Conservation (phyloP, 2,113 vertebrate species). For the Thinocorus orbignyianus region DNA sequence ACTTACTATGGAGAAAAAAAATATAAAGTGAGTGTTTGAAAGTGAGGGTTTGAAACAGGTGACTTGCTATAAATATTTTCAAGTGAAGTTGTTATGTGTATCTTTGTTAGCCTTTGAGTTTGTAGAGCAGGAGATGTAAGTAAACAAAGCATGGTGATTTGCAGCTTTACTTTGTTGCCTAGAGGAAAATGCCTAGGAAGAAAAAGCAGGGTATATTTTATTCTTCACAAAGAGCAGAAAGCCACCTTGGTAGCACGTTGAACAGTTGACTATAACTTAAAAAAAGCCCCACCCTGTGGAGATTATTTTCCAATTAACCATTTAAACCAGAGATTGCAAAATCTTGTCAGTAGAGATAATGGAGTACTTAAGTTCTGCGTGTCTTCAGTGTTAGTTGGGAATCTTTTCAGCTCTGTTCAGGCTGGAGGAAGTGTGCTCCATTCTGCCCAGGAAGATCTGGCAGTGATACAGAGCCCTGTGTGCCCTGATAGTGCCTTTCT, state of each 20-base stretch:
- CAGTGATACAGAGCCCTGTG: neutral
- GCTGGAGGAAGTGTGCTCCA: neutral
- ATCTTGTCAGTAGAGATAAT: neutral
- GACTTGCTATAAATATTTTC: neutral
- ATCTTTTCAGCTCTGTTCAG: neutral
- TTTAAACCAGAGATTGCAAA: neutral
- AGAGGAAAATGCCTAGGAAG: neutral
- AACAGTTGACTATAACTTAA: neutral
- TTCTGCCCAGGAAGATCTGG: conserved; percentile 3
- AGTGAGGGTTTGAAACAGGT: neutral
- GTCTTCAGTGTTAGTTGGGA: neutral
- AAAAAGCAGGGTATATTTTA: neutral
- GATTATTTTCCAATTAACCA: neutral
- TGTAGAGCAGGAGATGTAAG: neutral
- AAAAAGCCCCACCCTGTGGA: neutral
- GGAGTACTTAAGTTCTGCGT: neutral
- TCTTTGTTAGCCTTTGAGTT: neutral
- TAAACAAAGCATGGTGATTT: neutral
- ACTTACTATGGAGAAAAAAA: neutral
- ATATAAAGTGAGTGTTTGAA: neutral
- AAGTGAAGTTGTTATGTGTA: neutral
- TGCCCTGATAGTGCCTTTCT: neutral
- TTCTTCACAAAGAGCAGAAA: neutral
- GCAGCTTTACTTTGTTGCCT: neutral
- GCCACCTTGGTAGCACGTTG: neutral